A percentile compares a stretch with the other conserved stretches of the same genome.
phyloP scores from a whole-genome alignment of 2,797 vertebrate species.

The Hirundo rustica region DNA sequence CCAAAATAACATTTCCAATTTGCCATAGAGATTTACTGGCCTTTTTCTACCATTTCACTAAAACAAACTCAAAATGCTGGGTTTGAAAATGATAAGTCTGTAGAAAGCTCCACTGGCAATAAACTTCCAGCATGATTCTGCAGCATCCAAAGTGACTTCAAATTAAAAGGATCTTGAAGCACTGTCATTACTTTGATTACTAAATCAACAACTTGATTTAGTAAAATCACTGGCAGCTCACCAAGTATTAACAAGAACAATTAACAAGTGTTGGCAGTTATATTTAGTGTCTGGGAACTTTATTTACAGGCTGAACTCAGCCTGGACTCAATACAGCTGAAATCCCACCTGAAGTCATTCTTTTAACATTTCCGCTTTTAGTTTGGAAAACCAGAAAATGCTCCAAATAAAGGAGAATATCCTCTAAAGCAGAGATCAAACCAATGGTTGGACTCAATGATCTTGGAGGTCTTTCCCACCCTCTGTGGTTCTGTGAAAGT shows the following conservation, averaged over 20 bases:
- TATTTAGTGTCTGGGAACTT: neutral
- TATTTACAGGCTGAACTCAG: neutral
- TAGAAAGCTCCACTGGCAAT: neutral
- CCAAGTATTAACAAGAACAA: neutral
- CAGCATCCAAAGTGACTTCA: neutral
- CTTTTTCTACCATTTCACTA: neutral
- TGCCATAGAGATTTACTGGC: neutral
- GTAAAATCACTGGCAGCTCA: neutral
- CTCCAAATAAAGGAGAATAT: neutral
- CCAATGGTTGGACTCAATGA: neutral
- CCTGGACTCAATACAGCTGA: neutral
- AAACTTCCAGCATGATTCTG: neutral
- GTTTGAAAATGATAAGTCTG: neutral
- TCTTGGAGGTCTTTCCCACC: neutral
- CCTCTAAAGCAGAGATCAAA: neutral
- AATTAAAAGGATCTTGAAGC: neutral
- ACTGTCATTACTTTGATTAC: neutral
- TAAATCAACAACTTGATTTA: neutral
- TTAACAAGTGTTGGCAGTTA: neutral
- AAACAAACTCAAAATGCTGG: neutral
- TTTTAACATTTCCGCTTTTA: neutral
- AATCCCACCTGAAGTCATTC: neutral
- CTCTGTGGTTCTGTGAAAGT: neutral
- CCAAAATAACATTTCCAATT: neutral
- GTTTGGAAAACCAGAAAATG: neutral